A percentile compares a stretch with the other conserved stretches of the same genome.
These are phyloP conservation scores for Chelonia mydas DNA, from an alignment of 2,797 vertebrate species.

Conservation along the genomic window DNA sequence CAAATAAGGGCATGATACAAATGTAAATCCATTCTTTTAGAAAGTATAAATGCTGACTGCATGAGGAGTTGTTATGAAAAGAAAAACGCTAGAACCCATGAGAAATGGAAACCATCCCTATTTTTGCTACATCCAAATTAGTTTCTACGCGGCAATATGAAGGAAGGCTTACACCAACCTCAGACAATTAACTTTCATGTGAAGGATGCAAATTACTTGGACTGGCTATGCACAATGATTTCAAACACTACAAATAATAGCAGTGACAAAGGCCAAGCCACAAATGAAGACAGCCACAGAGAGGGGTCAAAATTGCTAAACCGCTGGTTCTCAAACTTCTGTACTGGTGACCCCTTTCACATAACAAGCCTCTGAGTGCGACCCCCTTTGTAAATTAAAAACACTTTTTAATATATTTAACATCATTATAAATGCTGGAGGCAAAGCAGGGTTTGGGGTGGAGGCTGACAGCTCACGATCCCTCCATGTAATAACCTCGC, in stretches of 20 bases:
- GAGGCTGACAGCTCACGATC: too few relatives aligned
- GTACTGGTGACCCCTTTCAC: too few relatives aligned
- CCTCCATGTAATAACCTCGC: too few relatives aligned
- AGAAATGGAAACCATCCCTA: not conserved
- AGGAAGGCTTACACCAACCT: not conserved
- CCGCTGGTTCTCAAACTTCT: too few relatives aligned
- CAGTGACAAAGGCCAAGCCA: not conserved
- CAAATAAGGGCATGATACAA: not conserved
- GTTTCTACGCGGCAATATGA: conserved; percentile 3
- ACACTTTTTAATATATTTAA: too few relatives aligned
- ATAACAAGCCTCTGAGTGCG: too few relatives aligned
- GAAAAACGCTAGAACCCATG: not conserved
- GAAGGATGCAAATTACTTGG: not conserved
- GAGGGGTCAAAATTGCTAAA: not conserved
- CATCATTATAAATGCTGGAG: too few relatives aligned
- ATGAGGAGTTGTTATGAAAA: not conserved
- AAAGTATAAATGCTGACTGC: not conserved
- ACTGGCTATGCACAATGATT: not conserved
- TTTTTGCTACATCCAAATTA: not conserved
- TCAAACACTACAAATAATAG: fast-evolving
- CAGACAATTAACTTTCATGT: not conserved
- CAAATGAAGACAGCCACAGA: not conserved
- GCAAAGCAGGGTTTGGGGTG: too few relatives aligned
- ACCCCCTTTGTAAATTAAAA: too few relatives aligned
- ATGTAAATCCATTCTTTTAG: not conserved